Percentiles rank a stretch among this genome's conserved stretches.
Evolutionary conservation across 2,888 invertebrate species (phyloP).

Genomic region (Lithosia quadra): DNA sequence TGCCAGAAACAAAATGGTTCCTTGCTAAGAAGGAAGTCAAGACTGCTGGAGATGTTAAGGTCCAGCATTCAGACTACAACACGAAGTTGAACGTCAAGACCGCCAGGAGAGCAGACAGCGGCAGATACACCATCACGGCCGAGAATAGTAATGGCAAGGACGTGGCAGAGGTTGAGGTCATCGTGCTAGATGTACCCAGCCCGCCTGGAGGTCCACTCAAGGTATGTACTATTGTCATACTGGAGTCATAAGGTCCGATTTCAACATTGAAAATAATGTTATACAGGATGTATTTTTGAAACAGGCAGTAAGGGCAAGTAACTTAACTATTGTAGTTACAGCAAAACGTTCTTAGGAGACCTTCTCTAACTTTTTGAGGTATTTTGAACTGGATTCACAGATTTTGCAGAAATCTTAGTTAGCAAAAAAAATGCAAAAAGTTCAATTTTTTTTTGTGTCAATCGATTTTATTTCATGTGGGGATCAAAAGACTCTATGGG

Average conservation of each 20-base stretch:
- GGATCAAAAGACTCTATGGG: no score
- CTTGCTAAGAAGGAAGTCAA: slow-evolving; percentile 93
- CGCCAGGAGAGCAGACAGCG: slow-evolving; percentile 95
- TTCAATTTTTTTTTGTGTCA: no score
- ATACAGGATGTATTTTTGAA: not conserved
- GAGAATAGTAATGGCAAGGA: slow-evolving; percentile 98
- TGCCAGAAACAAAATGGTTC: slow-evolving; percentile 97
- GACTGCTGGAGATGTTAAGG: slow-evolving; percentile 91
- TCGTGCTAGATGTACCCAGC: slow-evolving; percentile 94
- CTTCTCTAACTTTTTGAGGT: no score
- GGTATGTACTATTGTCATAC: slow-evolving; percentile 76
- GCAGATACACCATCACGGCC: slow-evolving; percentile 96
- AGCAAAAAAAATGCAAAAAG: no score
- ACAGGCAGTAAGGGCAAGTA: no score
- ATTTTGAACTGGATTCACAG: no score
- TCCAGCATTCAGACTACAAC: slow-evolving; percentile 94
- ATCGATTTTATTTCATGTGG: no score
- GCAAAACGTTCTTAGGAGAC: no score
- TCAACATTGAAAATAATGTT: no score
- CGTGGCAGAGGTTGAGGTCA: slow-evolving; percentile 96
- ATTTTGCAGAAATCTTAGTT: no score
- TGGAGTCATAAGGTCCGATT: not conserved
- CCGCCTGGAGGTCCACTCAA: slow-evolving; percentile 97
- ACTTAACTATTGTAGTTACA: no score
- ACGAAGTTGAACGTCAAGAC: slow-evolving; percentile 93